Evolutionary conservation across 1,140 invertebrate genomes (phyloP), one percentile per base, ranked within the genome.

Genomic region (Cydia fagiglandana): DNA sequence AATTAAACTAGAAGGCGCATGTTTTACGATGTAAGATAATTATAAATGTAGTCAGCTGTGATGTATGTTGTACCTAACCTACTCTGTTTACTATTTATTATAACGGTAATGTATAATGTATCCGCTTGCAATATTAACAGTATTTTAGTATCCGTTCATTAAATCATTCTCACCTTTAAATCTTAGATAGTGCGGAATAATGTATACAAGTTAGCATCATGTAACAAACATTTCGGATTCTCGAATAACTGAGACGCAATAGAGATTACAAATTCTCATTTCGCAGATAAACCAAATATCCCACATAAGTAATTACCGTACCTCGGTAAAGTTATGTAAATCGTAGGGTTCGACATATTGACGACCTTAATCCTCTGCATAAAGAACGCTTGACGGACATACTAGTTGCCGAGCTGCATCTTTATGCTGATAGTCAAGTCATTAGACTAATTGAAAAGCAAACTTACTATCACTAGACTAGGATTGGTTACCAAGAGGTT

Each of bases 341-440:
- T 70, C 24, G 75, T 77, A 45, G 75, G 76, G 76, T 76, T 47
- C 73, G 76, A 80, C 76, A 34, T 77, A 80, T 80, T 78, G 77
- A 80, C 80, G 73, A 73, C 56, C 77, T 73, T 80, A 68, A 78
- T 77, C 79, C 75, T 77, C 78, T 76, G 76, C 74, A 75, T 76
- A 38, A 50, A 64, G 41, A 73, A 68, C 34, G 56, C 50, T 74
- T 82, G 79, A 79, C 79, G 80, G 77, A 80, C 79, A 53, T 74
- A 17, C 66, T 50, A 30, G 38, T 45, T 64, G 30, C 66, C 15
- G 15, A 70, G 34, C 34, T 70, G 34, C 66, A 70, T 70, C 15
- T 41, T 70, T 70, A 41, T 41, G 15, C 38, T 41, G 34, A 70
- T 41, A 70, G 6, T 70, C 20, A 70, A 70, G 9, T 30, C 34